Percentiles rank a stretch among this genome's conserved stretches.
Conservation (phyloP, 2,888 invertebrate species). For the Andrena hattorfiana region DNA sequence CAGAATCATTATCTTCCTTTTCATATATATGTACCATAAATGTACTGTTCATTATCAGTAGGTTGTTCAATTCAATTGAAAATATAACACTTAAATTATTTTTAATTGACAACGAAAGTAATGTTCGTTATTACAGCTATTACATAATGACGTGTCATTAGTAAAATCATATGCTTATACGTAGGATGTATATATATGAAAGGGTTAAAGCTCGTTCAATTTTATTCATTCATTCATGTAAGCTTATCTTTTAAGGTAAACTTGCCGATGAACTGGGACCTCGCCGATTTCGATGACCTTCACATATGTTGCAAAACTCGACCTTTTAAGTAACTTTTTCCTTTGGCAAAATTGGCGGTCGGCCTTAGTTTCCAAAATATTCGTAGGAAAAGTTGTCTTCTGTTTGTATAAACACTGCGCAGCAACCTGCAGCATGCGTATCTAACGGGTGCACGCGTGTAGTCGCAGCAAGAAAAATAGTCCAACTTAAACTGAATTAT, state of each 20-base stretch:
- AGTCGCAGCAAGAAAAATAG: too few relatives aligned
- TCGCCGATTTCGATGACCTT: too few relatives aligned
- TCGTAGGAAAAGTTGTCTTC: too few relatives aligned
- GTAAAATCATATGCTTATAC: constrained; percentile 17
- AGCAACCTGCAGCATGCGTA: too few relatives aligned
- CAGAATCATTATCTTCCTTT: not conserved
- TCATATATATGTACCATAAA: not conserved
- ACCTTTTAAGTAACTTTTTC: too few relatives aligned
- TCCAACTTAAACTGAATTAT: too few relatives aligned
- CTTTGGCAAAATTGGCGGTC: too few relatives aligned
- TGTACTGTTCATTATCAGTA: not conserved
- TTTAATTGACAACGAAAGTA: constrained; percentile 14
- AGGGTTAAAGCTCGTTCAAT: constrained; percentile 16
- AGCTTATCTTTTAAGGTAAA: not conserved
- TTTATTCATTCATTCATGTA: not conserved
- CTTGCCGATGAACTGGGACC: too few relatives aligned
- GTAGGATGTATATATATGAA: constrained; percentile 5
- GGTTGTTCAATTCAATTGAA: not conserved
- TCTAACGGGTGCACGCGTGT: too few relatives aligned
- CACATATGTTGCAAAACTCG: too few relatives aligned
- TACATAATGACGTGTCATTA: not conserved
- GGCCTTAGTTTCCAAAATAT: too few relatives aligned
- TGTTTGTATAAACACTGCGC: too few relatives aligned
- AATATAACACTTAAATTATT: not conserved
- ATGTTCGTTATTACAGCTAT: not conserved